Evolutionary conservation across 2,113 vertebrate genomes (phyloP), one percentile per base, ranked within the genome.

Genomic region (Pseudorasbora parva): DNA sequence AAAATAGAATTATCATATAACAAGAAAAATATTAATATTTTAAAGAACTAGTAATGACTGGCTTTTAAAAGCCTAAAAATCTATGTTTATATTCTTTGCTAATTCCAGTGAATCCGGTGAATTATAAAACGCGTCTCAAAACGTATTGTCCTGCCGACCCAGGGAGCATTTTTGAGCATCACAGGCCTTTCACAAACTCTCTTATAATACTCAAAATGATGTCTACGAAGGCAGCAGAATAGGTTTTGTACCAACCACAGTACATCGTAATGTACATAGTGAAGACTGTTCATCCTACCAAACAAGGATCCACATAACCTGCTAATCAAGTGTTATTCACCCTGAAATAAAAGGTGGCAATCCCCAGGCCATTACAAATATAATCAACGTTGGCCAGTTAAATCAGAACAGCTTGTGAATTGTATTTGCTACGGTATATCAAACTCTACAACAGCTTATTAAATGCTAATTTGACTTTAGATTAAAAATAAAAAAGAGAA

Each of bases 401-500:
- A 77, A 59, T 57, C 51, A 57, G n/a, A 77, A 57, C 51, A 59
- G 51, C 21, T 37, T 57, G 30, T 59, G 30, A 57, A 57, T 37
- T 77, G 17, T 41, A 77, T 77, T 59, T 30, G 54, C 51, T 15
- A 57, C 1, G 11, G 21, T 23, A 23, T 57, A 57, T 77, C 54
- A 23, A 33, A 57, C n/a, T 77, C 51, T 57, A 56, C 51, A 57
- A 77, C 27, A 37, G 75, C 51, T 41, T 49, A 73, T 59, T 57
- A 77, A 77, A 57, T 59, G 54, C 27, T 27, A 62, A 62, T 45
- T 23, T 45, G 37, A 78, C 37, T 78, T 45, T 27, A 59, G 11
- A 78, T 57, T 59, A 41, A 45, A 62, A 73, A 73, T 49, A 78
- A 41, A 78, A n/a, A 45, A 59, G 37, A n/a, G 41, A 62, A 37